Conservation (phyloP, 2,113 vertebrate species). For the Pimephales promelas region DNA sequence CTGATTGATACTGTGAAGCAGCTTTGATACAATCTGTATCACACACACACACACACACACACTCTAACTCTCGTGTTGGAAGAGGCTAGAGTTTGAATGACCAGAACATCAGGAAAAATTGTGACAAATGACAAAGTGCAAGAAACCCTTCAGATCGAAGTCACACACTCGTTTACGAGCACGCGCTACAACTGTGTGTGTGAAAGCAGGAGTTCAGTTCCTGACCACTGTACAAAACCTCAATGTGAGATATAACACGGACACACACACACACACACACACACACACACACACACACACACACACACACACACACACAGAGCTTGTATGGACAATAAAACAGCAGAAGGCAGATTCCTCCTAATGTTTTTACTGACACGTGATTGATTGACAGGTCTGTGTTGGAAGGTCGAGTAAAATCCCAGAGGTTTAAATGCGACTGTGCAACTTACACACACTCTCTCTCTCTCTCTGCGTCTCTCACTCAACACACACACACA, state of each 20-base stretch:
- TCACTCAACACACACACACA: background rate
- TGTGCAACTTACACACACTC: constrained; percentile 26
- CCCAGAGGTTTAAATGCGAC: constrained; percentile 62
- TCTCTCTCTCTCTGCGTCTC: background rate
- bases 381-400: constrained; percentile 80
- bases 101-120: background rate
- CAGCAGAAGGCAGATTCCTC: constrained; percentile 44
- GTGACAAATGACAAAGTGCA: background rate
- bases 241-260: background rate
- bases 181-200: background rate
- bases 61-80: too few relatives aligned
- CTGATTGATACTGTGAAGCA: too few relatives aligned
- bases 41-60: too few relatives aligned
- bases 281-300: too few relatives aligned
- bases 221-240: background rate
- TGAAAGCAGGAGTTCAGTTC: background rate
- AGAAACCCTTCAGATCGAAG: background rate
- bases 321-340: background rate
- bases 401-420: constrained; percentile 51
- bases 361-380: constrained; percentile 81
- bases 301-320: too few relatives aligned
- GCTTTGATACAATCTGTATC: too few relatives aligned
- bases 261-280: too few relatives aligned
- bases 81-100: background rate
- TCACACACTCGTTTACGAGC: background rate